phyloP scores from a whole-genome alignment of 2,113 vertebrate genomes.

The Xenopus laevis region DNA sequence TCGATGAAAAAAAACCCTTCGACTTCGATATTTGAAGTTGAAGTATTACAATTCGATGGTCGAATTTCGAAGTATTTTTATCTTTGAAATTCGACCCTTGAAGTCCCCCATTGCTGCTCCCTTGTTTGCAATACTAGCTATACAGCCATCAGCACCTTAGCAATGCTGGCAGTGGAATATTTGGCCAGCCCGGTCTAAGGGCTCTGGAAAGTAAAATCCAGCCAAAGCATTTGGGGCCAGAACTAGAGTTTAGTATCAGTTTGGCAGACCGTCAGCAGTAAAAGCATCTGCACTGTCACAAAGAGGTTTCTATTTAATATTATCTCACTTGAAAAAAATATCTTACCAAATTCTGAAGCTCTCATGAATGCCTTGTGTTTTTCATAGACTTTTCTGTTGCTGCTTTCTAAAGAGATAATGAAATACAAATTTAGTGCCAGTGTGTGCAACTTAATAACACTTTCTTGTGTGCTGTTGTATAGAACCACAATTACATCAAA shows the following conservation, averaged over 20 bases:
- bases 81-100: no score
- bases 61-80: no score
- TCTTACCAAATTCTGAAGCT: constrained; percentile 26
- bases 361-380: constrained; percentile 38
- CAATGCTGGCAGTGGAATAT: no score
- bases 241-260: background rate
- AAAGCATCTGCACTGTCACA: constrained; percentile 34
- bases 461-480: constrained; percentile 46
- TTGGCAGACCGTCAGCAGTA: constrained; percentile 4
- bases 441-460: constrained; percentile 47
- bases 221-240: no score
- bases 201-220: no score
- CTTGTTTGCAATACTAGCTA: no score
- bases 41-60: no score
- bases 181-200: no score
- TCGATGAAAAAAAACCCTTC: no score
- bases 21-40: no score
- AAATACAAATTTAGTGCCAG: constrained; percentile 47
- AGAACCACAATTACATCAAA: constrained; percentile 46
- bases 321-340: constrained; percentile 19
- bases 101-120: no score
- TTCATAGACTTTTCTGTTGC: constrained; percentile 38
- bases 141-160: no score
- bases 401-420: constrained; percentile 43
- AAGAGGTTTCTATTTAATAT: constrained; percentile 23